phyloP scores from a whole-genome alignment of 2,888 invertebrate species.

The Iphiclides podalirius region DNA sequence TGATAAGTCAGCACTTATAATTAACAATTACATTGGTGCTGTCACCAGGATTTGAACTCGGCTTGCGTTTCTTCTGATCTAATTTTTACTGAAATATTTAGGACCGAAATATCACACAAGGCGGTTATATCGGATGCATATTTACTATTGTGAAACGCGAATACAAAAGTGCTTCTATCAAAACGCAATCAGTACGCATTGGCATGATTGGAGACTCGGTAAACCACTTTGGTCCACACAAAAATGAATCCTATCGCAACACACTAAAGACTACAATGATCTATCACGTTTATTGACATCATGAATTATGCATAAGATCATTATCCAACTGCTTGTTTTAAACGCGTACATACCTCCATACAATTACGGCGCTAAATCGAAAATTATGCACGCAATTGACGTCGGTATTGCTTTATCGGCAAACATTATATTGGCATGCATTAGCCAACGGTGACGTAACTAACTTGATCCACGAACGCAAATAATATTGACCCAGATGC shows the following conservation, averaged over 20 bases:
- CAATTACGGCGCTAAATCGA: constrained; percentile 9
- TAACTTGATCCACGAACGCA: constrained; percentile 1
- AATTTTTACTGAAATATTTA: too few relatives aligned
- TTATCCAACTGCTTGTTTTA: constrained; percentile 12
- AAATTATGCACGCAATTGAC: constrained; percentile 17
- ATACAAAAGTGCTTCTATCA: constrained; percentile 5
- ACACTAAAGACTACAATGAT: neutral
- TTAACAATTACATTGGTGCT: too few relatives aligned
- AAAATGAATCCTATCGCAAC: neutral
- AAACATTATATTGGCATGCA: constrained; percentile 9
- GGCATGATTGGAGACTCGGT: neutral
- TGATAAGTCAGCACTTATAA: too few relatives aligned
- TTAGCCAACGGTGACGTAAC: constrained; percentile 13
- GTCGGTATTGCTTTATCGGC: constrained; percentile 5
- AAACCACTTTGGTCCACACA: too few relatives aligned
- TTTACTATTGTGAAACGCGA: constrained; percentile 10
- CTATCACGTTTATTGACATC: neutral
- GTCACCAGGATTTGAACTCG: too few relatives aligned
- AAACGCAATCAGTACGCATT: constrained; percentile 6
- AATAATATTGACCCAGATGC: constrained; percentile 10
- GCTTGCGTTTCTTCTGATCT: too few relatives aligned
- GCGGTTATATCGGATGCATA: constrained; percentile 6
- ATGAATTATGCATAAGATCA: constrained; percentile 14
- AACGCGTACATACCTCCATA: constrained; percentile 14
- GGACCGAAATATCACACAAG: too few relatives aligned